Conservation (phyloP, 2,113 vertebrate genomes). For the Monopterus albus region DNA sequence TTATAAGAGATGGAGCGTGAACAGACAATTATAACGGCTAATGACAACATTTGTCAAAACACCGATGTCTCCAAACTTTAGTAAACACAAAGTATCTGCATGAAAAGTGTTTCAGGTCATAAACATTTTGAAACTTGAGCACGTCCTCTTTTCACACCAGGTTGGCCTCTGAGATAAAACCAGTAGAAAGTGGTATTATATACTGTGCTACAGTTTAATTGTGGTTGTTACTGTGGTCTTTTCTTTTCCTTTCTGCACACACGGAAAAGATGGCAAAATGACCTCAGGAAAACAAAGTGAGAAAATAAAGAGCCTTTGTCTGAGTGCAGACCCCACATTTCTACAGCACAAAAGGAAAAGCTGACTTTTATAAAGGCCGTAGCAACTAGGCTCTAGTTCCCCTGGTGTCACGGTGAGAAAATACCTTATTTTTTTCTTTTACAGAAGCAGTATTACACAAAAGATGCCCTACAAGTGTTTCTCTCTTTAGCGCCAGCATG, state of each 20-base stretch:
- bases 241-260: conserved; percentile 9
- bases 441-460: conserved; percentile 45
- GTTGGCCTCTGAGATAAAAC: background rate
- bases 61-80: too few species aligned
- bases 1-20: too few species aligned
- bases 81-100: too few species aligned
- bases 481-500: conserved; percentile 54
- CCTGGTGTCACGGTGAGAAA: conserved; percentile 42
- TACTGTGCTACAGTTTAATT: background rate
- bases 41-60: too few species aligned
- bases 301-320: conserved; percentile 51
- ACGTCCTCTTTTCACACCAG: background rate
- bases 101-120: background rate
- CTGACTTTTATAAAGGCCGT: conserved; percentile 44
- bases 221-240: background rate
- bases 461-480: conserved; percentile 49
- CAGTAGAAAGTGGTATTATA: too few species aligned
- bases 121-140: background rate
- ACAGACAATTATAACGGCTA: too few species aligned
- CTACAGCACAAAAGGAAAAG: conserved; percentile 37
- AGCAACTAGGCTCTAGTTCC: conserved; percentile 30
- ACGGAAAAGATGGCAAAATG: conserved; percentile 18
- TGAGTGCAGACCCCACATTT: conserved; percentile 8
- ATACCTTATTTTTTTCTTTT: conserved; percentile 32
- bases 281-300: conserved; percentile 45